These are phyloP conservation scores for Spodoptera litura DNA, from an alignment of 1,140 invertebrate species.

Conservation along the genomic window DNA sequence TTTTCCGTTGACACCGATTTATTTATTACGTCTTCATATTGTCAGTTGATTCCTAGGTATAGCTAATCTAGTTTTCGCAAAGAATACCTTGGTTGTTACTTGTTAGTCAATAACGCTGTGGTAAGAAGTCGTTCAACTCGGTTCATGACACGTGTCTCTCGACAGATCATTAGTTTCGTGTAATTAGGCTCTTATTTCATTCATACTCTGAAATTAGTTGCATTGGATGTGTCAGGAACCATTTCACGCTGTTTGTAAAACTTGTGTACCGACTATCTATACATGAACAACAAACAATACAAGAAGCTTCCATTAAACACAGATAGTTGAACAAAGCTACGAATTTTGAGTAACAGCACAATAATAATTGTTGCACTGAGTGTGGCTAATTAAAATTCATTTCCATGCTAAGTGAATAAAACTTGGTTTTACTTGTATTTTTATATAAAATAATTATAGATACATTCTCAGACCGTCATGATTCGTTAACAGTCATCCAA, in stretches of 20 bases:
- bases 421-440: background rate
- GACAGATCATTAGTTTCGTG: background rate
- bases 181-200: background rate
- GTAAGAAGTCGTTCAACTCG: constrained; percentile 30
- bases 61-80: too few relatives aligned
- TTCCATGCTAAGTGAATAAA: background rate
- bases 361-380: too few relatives aligned
- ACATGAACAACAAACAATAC: too few relatives aligned
- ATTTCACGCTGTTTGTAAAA: background rate
- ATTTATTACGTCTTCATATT: constrained; percentile 10
- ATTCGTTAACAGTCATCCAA: constrained; percentile 40
- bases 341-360: too few relatives aligned
- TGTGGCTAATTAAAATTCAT: too few relatives aligned
- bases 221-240: too few relatives aligned
- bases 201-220: background rate
- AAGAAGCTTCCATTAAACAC: too few relatives aligned
- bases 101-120: background rate
- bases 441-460: constrained; percentile 21
- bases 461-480: constrained; percentile 24
- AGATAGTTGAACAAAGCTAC: too few relatives aligned
- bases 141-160: background rate
- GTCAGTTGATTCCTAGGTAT: background rate
- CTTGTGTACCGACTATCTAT: too few relatives aligned
- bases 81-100: too few relatives aligned
- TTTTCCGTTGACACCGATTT: constrained; percentile 38